Evolutionary conservation across 2,888 invertebrate genomes (phyloP), one percentile per base, ranked within the genome.

Genomic region (Hipparchia semele): DNA sequence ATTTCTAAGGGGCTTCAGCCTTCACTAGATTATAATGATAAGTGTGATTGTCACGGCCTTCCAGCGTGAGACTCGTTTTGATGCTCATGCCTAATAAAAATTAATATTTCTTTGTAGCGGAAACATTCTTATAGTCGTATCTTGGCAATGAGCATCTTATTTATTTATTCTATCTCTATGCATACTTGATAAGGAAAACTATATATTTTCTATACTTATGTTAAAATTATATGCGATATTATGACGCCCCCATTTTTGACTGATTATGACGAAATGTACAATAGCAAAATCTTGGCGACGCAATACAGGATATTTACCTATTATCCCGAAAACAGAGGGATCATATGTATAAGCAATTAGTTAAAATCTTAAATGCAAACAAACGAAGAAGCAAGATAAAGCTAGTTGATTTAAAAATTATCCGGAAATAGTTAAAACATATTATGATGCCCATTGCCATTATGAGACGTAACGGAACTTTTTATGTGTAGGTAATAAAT

Each of bases 1-100:
- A 49, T 46, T 70, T 59, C 10, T 13, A 65, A 46, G 58, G 64
- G 64, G 71, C 64, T 64, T 71, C 68, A 59, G 67, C 70, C 54
- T 70, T 73, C 73, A 60, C 23, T 46, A 45, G 64, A 70, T 66
- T 68, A 65, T 71, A 49, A 71, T 61, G 67, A 61, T 39, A 23
- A 23, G 68, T 33, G 58, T 68, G 46, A 72, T 62, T 60, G 61
- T 72, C 74, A 74, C 74, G 69, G 49, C 39, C 33, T 51, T 53
- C 13, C 13, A n/a, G 68, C 68, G 68, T 68, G 59, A 68, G 13
- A 58, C 8, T 9, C 33, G 12, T n/a, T 10, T 23, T 65, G 33
- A 51, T 65, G 9, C 6, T n/a, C 23, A 12, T 53, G n/a, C 7
- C 53, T 58, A 12, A 58, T 46, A 33, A 13, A 13, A 9, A 9